These are phyloP conservation scores for human DNA, from an alignment of 2,113 vertebrate genomes.

Conservation along the genomic window GRCh38 chr3:161101501-161102000, in stretches of 20 bases:
- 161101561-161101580: background rate
- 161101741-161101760: background rate
- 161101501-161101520: background rate
- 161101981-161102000: background rate
- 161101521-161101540: background rate
- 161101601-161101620: background rate
- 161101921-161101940: background rate
- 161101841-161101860: background rate
- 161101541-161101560: background rate
- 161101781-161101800: background rate
- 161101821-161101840: background rate
- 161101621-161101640: background rate
- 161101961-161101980: background rate
- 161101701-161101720: background rate
- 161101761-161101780: background rate
- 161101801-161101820: background rate
- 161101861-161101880: background rate
- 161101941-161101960: background rate
- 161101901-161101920: background rate
- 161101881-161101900: background rate
- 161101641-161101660: background rate
- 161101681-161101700: background rate
- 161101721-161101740: background rate
- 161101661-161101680: background rate
- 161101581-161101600: background rate